phyloP scores from a whole-genome alignment of 1,140 invertebrate genomes.

The Drosophila lini region DNA sequence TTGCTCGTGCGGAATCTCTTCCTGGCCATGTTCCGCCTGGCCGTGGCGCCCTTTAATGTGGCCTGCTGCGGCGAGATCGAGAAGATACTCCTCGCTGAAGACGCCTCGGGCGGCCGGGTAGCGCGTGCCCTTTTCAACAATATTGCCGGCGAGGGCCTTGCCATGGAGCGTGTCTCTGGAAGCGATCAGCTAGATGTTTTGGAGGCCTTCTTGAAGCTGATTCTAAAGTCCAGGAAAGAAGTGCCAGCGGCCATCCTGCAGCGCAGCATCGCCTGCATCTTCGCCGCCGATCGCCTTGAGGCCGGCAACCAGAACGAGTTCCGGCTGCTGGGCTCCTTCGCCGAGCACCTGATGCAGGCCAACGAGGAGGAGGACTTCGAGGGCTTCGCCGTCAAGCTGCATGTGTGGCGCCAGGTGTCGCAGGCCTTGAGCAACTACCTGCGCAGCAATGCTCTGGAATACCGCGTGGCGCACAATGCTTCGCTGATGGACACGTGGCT shows the following conservation, averaged over 20 bases:
- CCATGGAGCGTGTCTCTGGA: slow-evolving; percentile 24
- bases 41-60: slow-evolving; percentile 45
- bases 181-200: slow-evolving; percentile 52
- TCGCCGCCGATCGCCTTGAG: slow-evolving; percentile 37
- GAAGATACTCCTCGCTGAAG: slow-evolving; percentile 7
- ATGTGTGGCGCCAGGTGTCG: slow-evolving; percentile 67
- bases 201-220: slow-evolving; percentile 58
- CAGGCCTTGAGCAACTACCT: slow-evolving; percentile 51
- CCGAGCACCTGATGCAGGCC: slow-evolving; percentile 56
- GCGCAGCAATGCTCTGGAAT: slow-evolving; percentile 62
- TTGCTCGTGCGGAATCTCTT: slow-evolving; percentile 61
- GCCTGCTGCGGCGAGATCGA: slow-evolving; percentile 54
- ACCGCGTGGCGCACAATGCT: slow-evolving; percentile 55
- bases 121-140: slow-evolving; percentile 63
- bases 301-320: slow-evolving; percentile 53
- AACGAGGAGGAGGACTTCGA: slow-evolving; percentile 77
- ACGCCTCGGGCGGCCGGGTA: slow-evolving; percentile 32
- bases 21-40: slow-evolving; percentile 62
- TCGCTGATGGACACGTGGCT: slow-evolving; percentile 68
- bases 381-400: slow-evolving; percentile 63
- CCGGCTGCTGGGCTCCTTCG: slow-evolving; percentile 50
- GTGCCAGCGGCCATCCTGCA: slow-evolving; percentile 64
- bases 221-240: slow-evolving; percentile 47
- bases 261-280: slow-evolving; percentile 48
- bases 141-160: slow-evolving; percentile 37